phyloP scores from a whole-genome alignment of 2,797 vertebrate species.

The Sebastes goodei region DNA sequence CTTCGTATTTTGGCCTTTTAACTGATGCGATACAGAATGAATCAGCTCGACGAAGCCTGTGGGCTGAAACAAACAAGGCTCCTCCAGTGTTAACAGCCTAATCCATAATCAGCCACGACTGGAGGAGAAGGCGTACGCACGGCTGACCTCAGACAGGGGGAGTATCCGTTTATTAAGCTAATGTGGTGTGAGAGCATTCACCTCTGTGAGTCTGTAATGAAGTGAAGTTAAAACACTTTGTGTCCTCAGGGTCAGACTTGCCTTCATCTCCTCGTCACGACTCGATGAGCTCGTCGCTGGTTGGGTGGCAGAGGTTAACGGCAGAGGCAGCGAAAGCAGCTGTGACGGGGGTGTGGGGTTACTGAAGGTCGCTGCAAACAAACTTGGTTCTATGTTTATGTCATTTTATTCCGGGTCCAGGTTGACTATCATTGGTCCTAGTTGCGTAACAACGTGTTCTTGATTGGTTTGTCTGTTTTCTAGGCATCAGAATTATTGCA shows the following conservation, averaged over 20 bases:
- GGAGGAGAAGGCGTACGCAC: neutral
- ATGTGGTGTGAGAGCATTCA: slow-evolving; percentile 30
- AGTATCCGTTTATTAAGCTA: slow-evolving; percentile 24
- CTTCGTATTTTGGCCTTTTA: neutral
- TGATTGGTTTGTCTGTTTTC: too few relatives aligned
- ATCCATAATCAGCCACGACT: slow-evolving; percentile 7
- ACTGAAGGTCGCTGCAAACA: neutral
- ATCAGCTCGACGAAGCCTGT: neutral
- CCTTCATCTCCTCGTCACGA: neutral
- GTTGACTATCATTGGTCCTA: neutral
- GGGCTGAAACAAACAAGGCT: slow-evolving; percentile 16
- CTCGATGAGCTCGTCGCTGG: neutral
- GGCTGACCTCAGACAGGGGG: slow-evolving; percentile 13
- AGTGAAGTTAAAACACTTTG: slow-evolving; percentile 7
- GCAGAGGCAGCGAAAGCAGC: neutral
- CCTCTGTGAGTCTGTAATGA: slow-evolving; percentile 7
- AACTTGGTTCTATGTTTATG: neutral
- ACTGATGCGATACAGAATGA: neutral
- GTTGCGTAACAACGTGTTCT: neutral
- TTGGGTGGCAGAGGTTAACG: neutral
- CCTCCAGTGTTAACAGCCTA: neutral
- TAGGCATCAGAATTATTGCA: too few relatives aligned
- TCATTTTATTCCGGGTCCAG: neutral
- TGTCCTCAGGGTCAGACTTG: slow-evolving; percentile 11
- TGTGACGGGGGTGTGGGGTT: neutral